Evolutionary conservation across 2,888 invertebrate genomes (phyloP), one percentile per base, ranked within the genome.

Genomic region (Torymus tubicola): DNA sequence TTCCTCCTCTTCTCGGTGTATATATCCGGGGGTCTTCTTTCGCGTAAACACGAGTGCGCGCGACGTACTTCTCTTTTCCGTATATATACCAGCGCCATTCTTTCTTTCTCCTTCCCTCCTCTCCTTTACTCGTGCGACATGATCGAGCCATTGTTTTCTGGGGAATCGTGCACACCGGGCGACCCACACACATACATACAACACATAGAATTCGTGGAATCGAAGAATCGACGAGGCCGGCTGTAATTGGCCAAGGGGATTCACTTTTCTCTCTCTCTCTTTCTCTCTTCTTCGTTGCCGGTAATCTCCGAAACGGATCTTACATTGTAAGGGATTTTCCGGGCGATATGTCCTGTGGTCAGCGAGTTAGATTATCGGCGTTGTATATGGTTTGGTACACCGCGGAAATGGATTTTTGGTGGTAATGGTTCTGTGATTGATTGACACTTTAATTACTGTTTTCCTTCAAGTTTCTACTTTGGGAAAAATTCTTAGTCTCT

Each of bases 241-340:
- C 70, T 55, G 67, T 76, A 80, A 80, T 80, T 80, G 80, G 61
- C 71, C 50, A 71, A 60, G 58, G 53, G n/a, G 53, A 53, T 73
- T 68, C 58, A 65, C 77, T 71, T 70, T 70, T 70, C 70, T 64
- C 31, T 31, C 31, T 31, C 31, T 31, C 2, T 31, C 31, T 31
- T 8, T 31, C 8, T 31, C 31, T n/a, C n/a, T n/a, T n/a, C n/a
- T n/a, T n/a, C n/a, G n/a, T n/a, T n/a, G 31, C 31, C 31, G 24
- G 70, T 53, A 70, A 80, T 80, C 79, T 80, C 58, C 13, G 52
- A 24, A 65, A 58, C 50, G 64, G 64, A 80, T 80, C 79, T 80
- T 69, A 31, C 31, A 64, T 16, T 65, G 64, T 60, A 68, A 61
- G 73, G 78, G 78, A 61, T 73, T 63, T 78, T 55, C 61, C 31